These are phyloP conservation scores for Acanthosoma haemorrhoidale DNA, from an alignment of 2,888 invertebrate species.

Conservation along the genomic window DNA sequence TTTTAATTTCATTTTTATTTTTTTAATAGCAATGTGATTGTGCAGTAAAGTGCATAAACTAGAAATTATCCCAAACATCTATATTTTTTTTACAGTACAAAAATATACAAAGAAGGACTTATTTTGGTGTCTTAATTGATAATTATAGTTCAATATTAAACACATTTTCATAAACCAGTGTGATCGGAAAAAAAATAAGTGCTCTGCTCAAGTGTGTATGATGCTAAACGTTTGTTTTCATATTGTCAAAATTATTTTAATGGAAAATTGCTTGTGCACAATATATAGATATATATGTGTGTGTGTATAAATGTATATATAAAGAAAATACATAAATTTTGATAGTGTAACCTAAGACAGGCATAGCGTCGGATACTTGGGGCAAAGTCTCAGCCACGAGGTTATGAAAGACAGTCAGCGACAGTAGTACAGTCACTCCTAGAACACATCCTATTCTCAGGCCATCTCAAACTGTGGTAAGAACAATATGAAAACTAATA, in stretches of 20 bases:
- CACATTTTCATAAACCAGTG: background rate
- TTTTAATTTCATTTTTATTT: no score
- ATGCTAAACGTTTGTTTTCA: background rate
- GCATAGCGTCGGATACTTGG: conserved; percentile 99
- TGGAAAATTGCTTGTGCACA: background rate
- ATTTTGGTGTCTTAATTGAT: background rate
- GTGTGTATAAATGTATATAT: no score
- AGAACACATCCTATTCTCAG: conserved; percentile 58
- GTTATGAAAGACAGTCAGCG: conserved; percentile 99
- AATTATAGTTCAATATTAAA: background rate
- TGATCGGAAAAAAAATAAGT: background rate
- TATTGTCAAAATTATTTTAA: background rate
- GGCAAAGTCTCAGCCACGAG: conserved; percentile 99
- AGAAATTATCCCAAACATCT: conserved; percentile 21
- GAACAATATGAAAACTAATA: conserved; percentile 14
- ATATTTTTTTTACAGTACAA: background rate
- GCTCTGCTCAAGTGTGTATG: background rate
- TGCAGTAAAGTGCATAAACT: conserved; percentile 17
- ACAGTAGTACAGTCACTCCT: conserved; percentile 99
- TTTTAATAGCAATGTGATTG: conserved; percentile 18
- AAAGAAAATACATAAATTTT: conserved; percentile 8
- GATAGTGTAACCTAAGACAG: conserved; percentile 55
- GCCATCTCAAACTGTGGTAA: background rate
- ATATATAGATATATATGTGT: no score
- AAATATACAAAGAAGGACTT: conserved; percentile 13